Conservation (phyloP, 2,797 vertebrate genomes). For the Graptemys geographica region DNA sequence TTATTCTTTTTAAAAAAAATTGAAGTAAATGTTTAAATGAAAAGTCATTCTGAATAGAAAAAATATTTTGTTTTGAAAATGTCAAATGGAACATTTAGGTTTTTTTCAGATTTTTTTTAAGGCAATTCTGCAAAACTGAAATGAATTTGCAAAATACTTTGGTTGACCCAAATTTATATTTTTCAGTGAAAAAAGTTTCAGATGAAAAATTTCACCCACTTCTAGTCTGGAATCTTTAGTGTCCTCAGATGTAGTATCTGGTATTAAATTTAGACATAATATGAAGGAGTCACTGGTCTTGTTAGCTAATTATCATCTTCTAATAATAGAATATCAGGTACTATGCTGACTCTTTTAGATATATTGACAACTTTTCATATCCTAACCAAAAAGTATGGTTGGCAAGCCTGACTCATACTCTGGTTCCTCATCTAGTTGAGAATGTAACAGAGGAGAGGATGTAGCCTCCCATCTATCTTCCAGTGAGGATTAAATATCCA, state of each 20-base stretch:
- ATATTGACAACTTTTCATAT: neutral
- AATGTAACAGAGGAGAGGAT: neutral
- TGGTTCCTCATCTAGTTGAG: neutral
- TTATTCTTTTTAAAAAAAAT: neutral
- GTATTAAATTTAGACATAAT: neutral
- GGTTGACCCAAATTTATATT: neutral
- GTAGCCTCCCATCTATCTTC: neutral
- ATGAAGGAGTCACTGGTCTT: neutral
- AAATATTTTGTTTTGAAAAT: neutral
- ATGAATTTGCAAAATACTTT: neutral
- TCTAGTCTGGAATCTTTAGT: neutral
- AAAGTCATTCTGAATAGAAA: neutral
- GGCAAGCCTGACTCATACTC: neutral
- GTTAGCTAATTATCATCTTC: neutral
- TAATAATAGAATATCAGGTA: neutral
- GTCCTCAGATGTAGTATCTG: neutral
- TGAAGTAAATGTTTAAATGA: neutral
- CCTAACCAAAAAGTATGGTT: neutral
- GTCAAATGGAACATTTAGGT: neutral
- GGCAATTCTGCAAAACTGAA: neutral
- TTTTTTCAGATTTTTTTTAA: neutral
- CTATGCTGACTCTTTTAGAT: neutral
- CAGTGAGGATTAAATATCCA: neutral
- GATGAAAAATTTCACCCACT: neutral
- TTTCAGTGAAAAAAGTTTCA: neutral